Evolutionary conservation across 2,797 vertebrate genomes (phyloP), one percentile per base, ranked within the genome.

Genomic region (Micropoecilia bifurca): DNA sequence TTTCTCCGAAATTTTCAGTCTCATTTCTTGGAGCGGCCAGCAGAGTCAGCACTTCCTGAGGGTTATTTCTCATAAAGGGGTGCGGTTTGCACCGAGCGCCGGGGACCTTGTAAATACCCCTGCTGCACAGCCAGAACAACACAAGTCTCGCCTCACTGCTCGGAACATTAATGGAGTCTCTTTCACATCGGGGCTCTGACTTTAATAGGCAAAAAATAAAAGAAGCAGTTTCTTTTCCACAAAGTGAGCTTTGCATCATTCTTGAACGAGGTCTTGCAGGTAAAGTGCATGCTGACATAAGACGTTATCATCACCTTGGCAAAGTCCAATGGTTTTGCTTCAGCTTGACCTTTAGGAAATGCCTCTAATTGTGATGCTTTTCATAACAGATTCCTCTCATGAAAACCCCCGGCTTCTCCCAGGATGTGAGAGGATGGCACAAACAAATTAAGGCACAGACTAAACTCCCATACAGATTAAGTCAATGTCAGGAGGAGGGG

Each of bases 11-110:
- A 90, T 82, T n/a, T 84, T 83, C 77, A 69, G 84, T 74, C 88
- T 82, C 87, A 89, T 93, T 86, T 90, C 86, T 80, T 68, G 74
- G 84, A 82, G 85, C 85, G 82, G 74, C 22, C 50, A 4, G 92
- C 93, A 91, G 93, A 95, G 68, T 94, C 94, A 93, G 93, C 93
- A 85, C 78, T 89, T 92, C 78, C 81, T n/a, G 3, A 72, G 10
- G 87, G 89, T 92, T 90, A 85, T 93, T 92, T 90, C 92, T 94
- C 94, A 94, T 83, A 78, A 46, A 86, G 86, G 80, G 86, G 68
- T 79, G 86, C 76, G 83, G 83, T 75, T 50, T 68, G 87, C 48
- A 57, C 85, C 53, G 78, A 86, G 86, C 74, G 59, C 83, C 87
- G 12, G 87, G 87, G 79, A 89, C 80, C 84, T 91, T 90, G 89